phyloP scores from a whole-genome alignment of 1,140 invertebrate species.

The Magallana angulata region DNA sequence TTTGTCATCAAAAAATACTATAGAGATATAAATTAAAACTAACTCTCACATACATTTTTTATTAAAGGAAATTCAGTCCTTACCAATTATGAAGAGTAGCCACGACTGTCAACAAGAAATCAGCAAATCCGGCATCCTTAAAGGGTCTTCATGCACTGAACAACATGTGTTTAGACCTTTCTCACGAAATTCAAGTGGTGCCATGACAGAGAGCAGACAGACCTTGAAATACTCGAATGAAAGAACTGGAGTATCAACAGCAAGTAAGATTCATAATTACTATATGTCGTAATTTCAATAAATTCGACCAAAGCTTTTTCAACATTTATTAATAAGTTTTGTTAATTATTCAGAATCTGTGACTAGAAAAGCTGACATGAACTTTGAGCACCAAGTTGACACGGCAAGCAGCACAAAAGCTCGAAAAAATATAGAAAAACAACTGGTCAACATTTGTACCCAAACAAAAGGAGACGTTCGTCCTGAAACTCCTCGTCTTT shows the following conservation, averaged over 20 bases:
- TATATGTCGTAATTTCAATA: no score
- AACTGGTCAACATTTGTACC: no score
- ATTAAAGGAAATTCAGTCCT: conserved; percentile 86
- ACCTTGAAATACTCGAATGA: conserved; percentile 79
- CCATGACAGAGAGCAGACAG: conserved; percentile 84
- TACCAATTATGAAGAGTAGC: conserved; percentile 87
- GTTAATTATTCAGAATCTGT: no score
- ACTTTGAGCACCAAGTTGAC: no score
- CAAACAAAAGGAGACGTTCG: no score
- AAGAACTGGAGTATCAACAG: conserved; percentile 44
- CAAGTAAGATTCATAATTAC: conserved; percentile 40
- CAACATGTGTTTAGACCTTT: conserved; percentile 89
- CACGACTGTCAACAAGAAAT: conserved; percentile 89
- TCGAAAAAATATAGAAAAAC: no score
- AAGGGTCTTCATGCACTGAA: conserved; percentile 87
- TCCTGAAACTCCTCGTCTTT: no score
- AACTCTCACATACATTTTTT: background rate
- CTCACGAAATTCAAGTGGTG: conserved; percentile 87
- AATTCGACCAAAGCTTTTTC: no score
- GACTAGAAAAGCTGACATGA: no score
- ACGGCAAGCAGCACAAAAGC: no score
- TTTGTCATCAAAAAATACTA: no score
- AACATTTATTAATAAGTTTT: no score
- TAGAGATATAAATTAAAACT: background rate
- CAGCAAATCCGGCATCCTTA: conserved; percentile 89